Evolutionary conservation across 2,797 vertebrate species (phyloP), one percentile per base, ranked within the genome.

Genomic region (Gambelia wislizenii): DNA sequence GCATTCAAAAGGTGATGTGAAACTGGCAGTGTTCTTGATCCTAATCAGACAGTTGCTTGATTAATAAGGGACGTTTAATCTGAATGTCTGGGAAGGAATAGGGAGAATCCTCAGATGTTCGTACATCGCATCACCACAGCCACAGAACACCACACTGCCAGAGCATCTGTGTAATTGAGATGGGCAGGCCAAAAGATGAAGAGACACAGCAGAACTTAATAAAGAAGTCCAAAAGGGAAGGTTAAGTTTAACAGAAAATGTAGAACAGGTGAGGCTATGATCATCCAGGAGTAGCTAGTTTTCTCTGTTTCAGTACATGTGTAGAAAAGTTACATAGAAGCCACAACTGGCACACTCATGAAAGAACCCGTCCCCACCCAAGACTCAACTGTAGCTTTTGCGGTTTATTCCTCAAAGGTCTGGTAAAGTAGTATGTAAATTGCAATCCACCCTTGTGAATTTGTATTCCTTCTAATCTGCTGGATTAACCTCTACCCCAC

Each of bases 1-100:
- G 91, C 89, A 36, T 67, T 90, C 89, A 56, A 90, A 92, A 80
- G 93, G 90, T 89, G 61, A 3, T 87, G 56, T 64, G n/a, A 72
- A 80, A 47, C 89, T 91, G 86, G 76, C 88, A 81, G 39, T 78
- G 87, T 92, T 89, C 74, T 12, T 91, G 87, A 89, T 84, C 36
- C 52, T 86, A 74, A 77, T 67, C 81, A 90, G 86, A 86, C 72
- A 78, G 14, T 61, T 82, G 36, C 56, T 84, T 56, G 59, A 6
- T 67, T 80, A 79, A 93, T 87, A 69, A 83, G 87, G 86, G 64
- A 1, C 69, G 70, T 84, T 76, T 81, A 9, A 7, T 87, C 72
- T 85, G 44, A 85, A 80, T 88, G 72, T 70, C 27, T n/a, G 64
- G 59, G 44, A 86, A 87, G 88, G 91, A 64, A 84, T 72, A 92